Evolutionary conservation across 2,113 vertebrate species (phyloP), one percentile per base, ranked within the genome.

Genomic region (Pavo muticus): DNA sequence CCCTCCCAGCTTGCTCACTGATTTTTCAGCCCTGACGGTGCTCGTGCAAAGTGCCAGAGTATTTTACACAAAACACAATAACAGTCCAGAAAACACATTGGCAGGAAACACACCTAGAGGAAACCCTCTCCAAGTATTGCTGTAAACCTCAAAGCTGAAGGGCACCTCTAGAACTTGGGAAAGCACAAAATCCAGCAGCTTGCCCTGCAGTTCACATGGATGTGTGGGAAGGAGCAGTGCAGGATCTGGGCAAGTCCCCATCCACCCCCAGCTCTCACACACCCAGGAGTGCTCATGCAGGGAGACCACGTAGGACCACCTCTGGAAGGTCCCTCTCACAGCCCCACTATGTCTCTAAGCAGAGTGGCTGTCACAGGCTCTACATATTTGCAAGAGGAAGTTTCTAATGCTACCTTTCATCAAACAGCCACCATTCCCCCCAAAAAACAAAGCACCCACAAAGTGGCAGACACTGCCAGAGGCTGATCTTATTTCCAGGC

Each of bases 401-500:
- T 2, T 20, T 56, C 44, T 61, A 57, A 9, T 19, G 82, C 3
- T 7, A 14, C 12, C 44, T 52, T 47, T 42, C 40, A 27, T 25
- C n/a, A 82, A 37, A 7, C 25, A 40, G 13, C 4, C 27, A 32
- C 9, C 37, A 48, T 1, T 13, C 40, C 42, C 57, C 45, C 45
- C 42, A 54, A 13, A 39, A 63, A 42, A 0, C 24, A 32, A 14
- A 45, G 6, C 71, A 25, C 4, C 32, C 16, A 45, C 37, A 5
- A 3, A 30, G 45, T 1, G 30, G 6, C 19, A 52, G 84, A 42
- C 61, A 44, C 37, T 32, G 50, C 10, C 56, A 10, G 32, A 1
- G 64, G 5, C 21, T 1, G 23, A 12, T 19, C 39, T 8, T 20
- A 3, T 10, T 57, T 19, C 61, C 0, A 1, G 2, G 8, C 4